Base-by-base conservation (phyloP, 2,113 vertebrate species). In the Paedocypris sp. region DNA sequence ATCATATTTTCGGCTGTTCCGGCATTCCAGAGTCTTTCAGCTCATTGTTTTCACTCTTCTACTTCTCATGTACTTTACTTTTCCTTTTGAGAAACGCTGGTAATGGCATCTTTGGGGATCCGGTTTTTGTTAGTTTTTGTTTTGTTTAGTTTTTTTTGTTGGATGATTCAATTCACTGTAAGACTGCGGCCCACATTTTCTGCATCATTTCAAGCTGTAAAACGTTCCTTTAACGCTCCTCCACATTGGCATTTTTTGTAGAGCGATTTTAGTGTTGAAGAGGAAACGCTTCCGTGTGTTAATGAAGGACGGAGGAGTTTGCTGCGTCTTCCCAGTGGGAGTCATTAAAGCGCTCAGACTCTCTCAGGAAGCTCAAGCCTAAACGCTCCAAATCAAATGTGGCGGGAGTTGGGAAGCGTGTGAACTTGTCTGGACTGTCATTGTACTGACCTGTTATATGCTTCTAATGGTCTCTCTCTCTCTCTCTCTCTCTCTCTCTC, bases 331-430 rank as follows among this genome's bases (percentile, higher is more conserved):
- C 54, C 56, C 61, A 16, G n/a, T 7, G 25, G 62, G 60, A 33
- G 58, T 68, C 46, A 59, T 68, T 68, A 58, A 18, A 39, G 6
- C n/a, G 2, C 18, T 18, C n/a, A n/a, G n/a, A n/a, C n/a, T 13
- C 35, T 6, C 35, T 38, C 33, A 39, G 15, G 11, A 32, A 41
- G 41, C 20, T 10, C 15, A 3, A 16, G 23, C 18, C 42, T 46
- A 26, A 50, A 53, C 9, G 1, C 50, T 31, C 3, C 32, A 39
- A 68, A 59, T 39, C 8, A 52, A 28, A 56, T 11, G 50, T 12
- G 4, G n/a, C 25, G 26, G 8, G 6, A 11, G 2, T 36, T 47
- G 20, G 26, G n/a, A 3, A 15, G 18, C 13, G 29, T 47, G 32
- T 48, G 35, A 11, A 16, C 15, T 33, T 36, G 49, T 50, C 42